Evolutionary conservation across 2,888 invertebrate genomes (phyloP).

Genomic region (Ommatoiulus sabulosus): DNA sequence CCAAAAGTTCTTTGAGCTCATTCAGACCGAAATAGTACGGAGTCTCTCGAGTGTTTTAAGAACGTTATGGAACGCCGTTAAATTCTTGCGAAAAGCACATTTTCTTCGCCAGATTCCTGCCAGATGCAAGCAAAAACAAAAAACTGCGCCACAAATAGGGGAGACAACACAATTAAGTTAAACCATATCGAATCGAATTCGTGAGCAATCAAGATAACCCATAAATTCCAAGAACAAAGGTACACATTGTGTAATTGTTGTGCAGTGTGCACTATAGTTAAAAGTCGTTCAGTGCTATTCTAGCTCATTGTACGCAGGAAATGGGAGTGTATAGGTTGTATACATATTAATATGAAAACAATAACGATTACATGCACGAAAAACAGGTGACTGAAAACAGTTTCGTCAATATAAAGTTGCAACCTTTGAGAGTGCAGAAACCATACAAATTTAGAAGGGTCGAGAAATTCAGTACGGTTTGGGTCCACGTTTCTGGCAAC

Average conservation of each 20-base stretch:
- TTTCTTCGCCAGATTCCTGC: too few species aligned
- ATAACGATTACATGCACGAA: background rate
- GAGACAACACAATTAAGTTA: background rate
- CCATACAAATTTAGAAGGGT: background rate
- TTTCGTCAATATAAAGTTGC: background rate
- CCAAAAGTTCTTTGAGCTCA: too few species aligned
- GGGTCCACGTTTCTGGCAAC: background rate
- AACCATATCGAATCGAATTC: conserved; percentile 4
- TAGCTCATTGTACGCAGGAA: background rate
- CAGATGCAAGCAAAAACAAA: too few species aligned
- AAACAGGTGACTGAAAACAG: background rate
- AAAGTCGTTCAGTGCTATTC: conserved; percentile 3
- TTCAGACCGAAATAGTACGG: too few species aligned
- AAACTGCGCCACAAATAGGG: too few species aligned
- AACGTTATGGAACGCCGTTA: too few species aligned
- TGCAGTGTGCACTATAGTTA: background rate
- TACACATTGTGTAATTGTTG: conserved; percentile 9
- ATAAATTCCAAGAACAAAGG: conserved; percentile 4
- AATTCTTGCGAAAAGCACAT: too few species aligned
- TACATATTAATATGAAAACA: background rate
- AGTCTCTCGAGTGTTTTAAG: too few species aligned
- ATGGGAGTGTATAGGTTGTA: background rate
- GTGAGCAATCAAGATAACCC: background rate
- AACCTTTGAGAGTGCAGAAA: background rate
- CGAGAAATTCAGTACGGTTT: background rate